A percentile compares a stretch with the other conserved stretches of the same genome.
Conservation (phyloP, 1,140 invertebrate species). For the Choristoneura fumiferana region DNA sequence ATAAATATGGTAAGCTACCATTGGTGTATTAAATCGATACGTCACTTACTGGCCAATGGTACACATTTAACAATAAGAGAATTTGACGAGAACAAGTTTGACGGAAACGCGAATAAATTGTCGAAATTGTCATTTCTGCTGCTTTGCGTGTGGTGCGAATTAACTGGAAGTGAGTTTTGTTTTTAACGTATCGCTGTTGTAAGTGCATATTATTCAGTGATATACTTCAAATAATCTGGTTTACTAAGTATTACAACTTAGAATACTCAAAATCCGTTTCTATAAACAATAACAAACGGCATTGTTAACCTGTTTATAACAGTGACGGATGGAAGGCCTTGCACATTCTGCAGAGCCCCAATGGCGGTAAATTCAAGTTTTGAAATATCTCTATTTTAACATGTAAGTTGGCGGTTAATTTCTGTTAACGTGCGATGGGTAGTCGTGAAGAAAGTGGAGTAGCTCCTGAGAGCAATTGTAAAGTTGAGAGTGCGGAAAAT, state of each 20-base stretch:
- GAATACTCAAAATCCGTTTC: background rate
- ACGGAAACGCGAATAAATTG: constrained; percentile 7
- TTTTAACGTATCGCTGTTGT: background rate
- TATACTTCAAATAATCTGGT: background rate
- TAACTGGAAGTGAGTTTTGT: background rate
- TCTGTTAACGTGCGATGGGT: constrained; percentile 49
- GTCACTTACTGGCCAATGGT: background rate
- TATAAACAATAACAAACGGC: constrained; percentile 42
- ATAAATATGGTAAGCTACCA: background rate
- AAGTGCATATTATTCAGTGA: background rate
- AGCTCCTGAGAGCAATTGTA: constrained; percentile 86
- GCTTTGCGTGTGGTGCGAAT: constrained; percentile 17
- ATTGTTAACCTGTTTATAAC: constrained; percentile 72
- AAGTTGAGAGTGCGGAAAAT: constrained; percentile 79
- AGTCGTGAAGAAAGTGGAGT: constrained; percentile 77
- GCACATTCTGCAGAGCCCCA: constrained; percentile 65
- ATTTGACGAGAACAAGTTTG: background rate
- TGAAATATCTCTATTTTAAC: constrained; percentile 36
- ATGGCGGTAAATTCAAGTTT: constrained; percentile 75
- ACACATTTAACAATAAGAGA: background rate
- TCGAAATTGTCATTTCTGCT: constrained; percentile 14
- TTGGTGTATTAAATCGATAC: background rate
- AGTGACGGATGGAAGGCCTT: constrained; percentile 75
- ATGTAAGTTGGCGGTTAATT: constrained; percentile 37
- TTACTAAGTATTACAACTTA: background rate